A percentile compares a stretch with the other conserved stretches of the same genome.
Conservation (phyloP, 1,140 invertebrate genomes). For the Nixonia krombeini region DNA sequence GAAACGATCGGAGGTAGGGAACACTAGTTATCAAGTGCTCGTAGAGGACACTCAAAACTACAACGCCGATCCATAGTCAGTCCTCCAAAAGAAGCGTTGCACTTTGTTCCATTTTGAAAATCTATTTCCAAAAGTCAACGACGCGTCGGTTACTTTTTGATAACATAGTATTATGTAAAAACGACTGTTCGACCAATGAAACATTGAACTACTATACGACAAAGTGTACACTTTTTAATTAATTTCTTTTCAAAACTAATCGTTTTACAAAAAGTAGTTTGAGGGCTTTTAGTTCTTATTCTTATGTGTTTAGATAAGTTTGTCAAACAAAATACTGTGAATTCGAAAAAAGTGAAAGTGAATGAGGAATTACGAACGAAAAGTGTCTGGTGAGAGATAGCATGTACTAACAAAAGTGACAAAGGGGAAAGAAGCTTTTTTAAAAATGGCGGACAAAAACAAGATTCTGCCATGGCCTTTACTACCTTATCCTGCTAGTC, state of each 20-base stretch:
- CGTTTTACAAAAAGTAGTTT: no score
- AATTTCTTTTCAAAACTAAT: no score
- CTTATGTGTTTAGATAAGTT: not conserved
- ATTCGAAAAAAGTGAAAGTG: constrained; percentile 1
- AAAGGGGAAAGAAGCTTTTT: constrained; percentile 1
- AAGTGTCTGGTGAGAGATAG: constrained; percentile 21
- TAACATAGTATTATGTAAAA: no score
- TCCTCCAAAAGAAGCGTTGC: constrained; percentile 24
- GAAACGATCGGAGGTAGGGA: constrained; percentile 61
- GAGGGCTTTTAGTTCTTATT: no score
- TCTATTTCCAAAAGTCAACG: not conserved
- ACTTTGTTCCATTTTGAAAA: not conserved
- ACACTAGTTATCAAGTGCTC: constrained; percentile 71
- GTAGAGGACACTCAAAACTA: constrained; percentile 69
- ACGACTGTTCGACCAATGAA: no score
- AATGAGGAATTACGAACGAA: constrained; percentile 4
- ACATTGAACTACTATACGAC: no score
- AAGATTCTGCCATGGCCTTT: constrained; percentile 65
- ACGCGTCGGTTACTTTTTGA: not conserved
- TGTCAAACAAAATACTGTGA: not conserved
- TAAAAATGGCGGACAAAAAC: constrained; percentile 67
- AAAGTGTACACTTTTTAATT: no score
- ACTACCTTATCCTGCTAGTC: constrained; percentile 63
- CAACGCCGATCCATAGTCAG: constrained; percentile 34
- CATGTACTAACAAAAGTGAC: constrained; percentile 35